Conservation (phyloP, 2,113 vertebrate genomes). For the Zosterops hypoxanthus region DNA sequence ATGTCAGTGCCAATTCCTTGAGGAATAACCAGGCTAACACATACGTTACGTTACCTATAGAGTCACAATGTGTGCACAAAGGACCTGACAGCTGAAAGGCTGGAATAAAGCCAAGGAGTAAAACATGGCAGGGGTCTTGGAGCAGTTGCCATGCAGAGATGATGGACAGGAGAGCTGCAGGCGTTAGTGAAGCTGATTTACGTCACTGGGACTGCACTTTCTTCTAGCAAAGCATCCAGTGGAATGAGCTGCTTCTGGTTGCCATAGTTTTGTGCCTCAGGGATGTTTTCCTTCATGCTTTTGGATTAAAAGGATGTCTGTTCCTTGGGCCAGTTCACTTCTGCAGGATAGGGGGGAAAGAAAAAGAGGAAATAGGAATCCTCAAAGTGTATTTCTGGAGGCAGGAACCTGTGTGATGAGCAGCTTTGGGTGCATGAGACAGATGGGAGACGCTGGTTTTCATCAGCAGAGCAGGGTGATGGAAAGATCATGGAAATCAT, state of each 20-base stretch:
- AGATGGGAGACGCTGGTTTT: not conserved
- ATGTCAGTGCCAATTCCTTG: not conserved
- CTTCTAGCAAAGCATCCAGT: not conserved
- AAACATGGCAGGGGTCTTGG: not conserved
- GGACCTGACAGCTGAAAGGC: not conserved
- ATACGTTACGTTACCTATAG: not conserved
- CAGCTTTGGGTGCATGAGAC: not conserved
- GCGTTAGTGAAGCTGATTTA: not conserved
- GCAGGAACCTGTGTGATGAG: not conserved
- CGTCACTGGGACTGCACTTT: not conserved
- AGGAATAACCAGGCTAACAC: not conserved
- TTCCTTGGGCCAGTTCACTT: not conserved
- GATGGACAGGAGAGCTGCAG: not conserved
- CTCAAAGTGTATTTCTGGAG: not conserved
- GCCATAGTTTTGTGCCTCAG: conserved; percentile 16
- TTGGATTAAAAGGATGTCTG: not conserved
- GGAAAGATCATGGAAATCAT: not conserved
- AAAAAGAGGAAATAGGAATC: not conserved
- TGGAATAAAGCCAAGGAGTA: not conserved
- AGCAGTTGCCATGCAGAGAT: not conserved
- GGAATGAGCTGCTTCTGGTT: not conserved
- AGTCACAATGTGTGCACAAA: not conserved
- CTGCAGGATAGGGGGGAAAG: not conserved
- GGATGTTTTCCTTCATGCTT: conserved; percentile 19
- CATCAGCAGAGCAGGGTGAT: not conserved